Evolutionary conservation across 2,797 vertebrate species (phyloP).

Genomic region (Phoxinus dragarum): DNA sequence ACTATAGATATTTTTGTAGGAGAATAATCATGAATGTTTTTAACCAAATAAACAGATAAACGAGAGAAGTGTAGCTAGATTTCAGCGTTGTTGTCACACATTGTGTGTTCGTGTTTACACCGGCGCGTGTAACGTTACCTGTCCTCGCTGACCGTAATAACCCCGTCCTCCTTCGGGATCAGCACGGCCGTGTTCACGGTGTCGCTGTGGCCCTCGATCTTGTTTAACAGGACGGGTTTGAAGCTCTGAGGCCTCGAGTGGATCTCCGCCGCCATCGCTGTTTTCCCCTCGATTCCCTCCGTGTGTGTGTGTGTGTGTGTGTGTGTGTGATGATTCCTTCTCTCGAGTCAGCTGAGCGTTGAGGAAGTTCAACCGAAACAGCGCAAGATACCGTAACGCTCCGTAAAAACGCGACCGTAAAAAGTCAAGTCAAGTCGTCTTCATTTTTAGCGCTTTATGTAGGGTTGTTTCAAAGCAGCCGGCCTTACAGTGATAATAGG

Average conservation of each 20-base stretch:
- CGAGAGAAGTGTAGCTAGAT: not conserved
- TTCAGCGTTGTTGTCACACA: not conserved
- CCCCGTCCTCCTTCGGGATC: conserved; percentile 94
- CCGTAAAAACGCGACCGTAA: rapidly evolving
- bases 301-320: conserved; percentile 28
- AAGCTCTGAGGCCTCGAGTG: conserved; percentile 94
- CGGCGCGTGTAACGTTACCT: conserved; percentile 74
- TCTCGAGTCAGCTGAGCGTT: conserved; percentile 79
- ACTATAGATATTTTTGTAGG: not conserved
- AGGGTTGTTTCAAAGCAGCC: too few relatives aligned
- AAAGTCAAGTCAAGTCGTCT: not conserved
- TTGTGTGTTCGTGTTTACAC: not conserved
- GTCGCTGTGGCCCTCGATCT: conserved; percentile 96
- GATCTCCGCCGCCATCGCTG: conserved; percentile 95
- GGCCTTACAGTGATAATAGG: too few relatives aligned
- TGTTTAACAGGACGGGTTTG: conserved; percentile 91
- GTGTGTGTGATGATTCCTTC: conserved; percentile 59
- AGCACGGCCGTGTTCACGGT: conserved; percentile 88
- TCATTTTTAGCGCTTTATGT: too few relatives aligned
- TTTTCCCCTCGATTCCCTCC: conserved; percentile 59
- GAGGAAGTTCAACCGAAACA: conserved; percentile 53
- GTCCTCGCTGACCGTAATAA: conserved; percentile 97
- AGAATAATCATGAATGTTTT: not conserved
- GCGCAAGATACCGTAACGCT: conserved; percentile 72
- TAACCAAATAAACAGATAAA: not conserved